Evolutionary conservation across 2,113 vertebrate genomes (phyloP).

Genomic region (Vireo altiloquus): DNA sequence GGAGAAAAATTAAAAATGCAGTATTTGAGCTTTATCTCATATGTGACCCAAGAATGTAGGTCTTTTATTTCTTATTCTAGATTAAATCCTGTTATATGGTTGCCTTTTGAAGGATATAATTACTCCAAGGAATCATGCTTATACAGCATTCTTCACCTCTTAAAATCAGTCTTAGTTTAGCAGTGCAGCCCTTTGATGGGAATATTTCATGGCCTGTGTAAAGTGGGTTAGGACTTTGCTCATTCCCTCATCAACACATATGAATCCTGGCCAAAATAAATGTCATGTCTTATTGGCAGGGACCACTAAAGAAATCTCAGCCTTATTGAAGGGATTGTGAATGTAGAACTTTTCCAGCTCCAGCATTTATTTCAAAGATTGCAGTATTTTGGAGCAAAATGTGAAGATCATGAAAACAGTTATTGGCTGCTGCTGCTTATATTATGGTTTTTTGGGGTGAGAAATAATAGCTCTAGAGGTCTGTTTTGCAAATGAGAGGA

Average conservation of each 20-base stretch:
- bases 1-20: not conserved
- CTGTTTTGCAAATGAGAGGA: not conserved
- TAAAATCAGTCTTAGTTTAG: not conserved
- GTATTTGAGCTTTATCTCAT: not conserved
- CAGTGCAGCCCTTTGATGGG: not conserved
- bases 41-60: not conserved
- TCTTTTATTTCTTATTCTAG: conserved; percentile 2
- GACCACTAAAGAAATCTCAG: not conserved
- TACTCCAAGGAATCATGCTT: not conserved
- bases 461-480: not conserved
- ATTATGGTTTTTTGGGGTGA: not conserved
- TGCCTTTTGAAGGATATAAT: conserved; percentile 28
- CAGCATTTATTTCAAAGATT: not conserved
- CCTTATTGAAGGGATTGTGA: not conserved
- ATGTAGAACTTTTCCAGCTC: not conserved
- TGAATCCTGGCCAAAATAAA: conserved; percentile 1
- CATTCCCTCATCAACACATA: not conserved
- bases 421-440: not conserved
- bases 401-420: not conserved
- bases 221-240: not conserved
- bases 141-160: not conserved
- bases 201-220: not conserved
- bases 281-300: not conserved
- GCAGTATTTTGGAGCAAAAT: not conserved
- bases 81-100: conserved; percentile 15